These are phyloP conservation scores for Aphelocoma coerulescens DNA, from an alignment of 2,113 vertebrate genomes.

Conservation along the genomic window DNA sequence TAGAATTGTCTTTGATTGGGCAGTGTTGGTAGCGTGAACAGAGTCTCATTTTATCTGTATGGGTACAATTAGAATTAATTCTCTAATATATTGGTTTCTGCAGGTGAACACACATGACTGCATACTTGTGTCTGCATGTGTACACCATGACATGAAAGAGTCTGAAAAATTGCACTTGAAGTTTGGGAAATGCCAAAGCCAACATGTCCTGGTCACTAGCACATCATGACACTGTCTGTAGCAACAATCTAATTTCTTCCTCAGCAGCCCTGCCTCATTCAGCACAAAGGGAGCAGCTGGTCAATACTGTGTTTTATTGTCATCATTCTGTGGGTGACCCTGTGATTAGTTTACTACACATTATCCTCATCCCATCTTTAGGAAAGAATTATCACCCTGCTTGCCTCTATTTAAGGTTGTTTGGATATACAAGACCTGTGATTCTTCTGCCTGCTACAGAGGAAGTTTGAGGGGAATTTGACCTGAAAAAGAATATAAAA, in stretches of 20 bases:
- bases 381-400: not conserved
- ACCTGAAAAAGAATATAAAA: not conserved
- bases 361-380: not conserved
- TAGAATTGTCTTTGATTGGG: not conserved
- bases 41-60: not conserved
- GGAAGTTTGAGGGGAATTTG: not conserved
- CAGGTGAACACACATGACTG: not conserved
- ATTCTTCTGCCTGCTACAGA: not conserved
- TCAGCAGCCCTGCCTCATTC: not conserved
- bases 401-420: not conserved
- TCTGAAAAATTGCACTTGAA: not conserved
- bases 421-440: not conserved
- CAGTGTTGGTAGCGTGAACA: not conserved
- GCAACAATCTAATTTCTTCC: not conserved
- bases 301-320: not conserved
- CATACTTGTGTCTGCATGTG: not conserved
- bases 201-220: not conserved
- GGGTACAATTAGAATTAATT: not conserved
- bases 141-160: not conserved
- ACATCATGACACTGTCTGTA: not conserved
- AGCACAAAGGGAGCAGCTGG: not conserved
- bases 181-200: not conserved
- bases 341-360: not conserved
- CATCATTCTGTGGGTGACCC: not conserved
- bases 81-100: not conserved